These are phyloP conservation scores for Sycophila sp. DNA, from an alignment of 1,140 invertebrate genomes.

Conservation along the genomic window DNA sequence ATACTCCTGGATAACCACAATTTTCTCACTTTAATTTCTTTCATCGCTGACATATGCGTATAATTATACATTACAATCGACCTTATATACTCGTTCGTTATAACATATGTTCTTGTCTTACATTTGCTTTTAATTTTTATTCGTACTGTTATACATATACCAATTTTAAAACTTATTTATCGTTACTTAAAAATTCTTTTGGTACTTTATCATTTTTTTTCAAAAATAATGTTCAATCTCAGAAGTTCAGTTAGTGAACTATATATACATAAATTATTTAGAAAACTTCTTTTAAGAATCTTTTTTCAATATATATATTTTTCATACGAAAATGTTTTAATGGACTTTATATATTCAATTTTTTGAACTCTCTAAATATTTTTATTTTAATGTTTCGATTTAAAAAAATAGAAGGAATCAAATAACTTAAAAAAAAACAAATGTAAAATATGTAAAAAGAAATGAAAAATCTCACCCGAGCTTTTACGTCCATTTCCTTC, in stretches of 20 bases:
- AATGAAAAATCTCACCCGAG: not conserved
- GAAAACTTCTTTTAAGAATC: too few relatives aligned
- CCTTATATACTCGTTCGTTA: constrained; percentile 17
- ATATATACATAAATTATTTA: not conserved
- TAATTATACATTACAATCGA: not conserved
- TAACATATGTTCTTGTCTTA: not conserved
- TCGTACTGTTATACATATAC: constrained; percentile 7
- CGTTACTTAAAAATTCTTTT: not conserved
- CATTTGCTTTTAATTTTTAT: constrained; percentile 18
- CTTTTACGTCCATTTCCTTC: constrained; percentile 24
- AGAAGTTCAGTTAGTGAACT: constrained; percentile 1
- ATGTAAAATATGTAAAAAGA: not conserved
- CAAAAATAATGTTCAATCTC: not conserved
- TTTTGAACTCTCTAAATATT: not conserved
- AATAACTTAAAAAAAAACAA: constrained; percentile 15
- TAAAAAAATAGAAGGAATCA: not conserved
- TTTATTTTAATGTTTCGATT: constrained; percentile 4
- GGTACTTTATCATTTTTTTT: not conserved
- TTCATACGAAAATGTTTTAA: not conserved
- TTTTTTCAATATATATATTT: not conserved
- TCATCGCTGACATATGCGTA: constrained; percentile 12
- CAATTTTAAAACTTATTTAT: constrained; percentile 5
- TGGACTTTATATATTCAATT: too few relatives aligned
- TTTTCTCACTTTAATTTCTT: constrained; percentile 16
- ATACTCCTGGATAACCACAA: not conserved